phyloP scores from a whole-genome alignment of 1,140 invertebrate species.

The Papilio machaon region DNA sequence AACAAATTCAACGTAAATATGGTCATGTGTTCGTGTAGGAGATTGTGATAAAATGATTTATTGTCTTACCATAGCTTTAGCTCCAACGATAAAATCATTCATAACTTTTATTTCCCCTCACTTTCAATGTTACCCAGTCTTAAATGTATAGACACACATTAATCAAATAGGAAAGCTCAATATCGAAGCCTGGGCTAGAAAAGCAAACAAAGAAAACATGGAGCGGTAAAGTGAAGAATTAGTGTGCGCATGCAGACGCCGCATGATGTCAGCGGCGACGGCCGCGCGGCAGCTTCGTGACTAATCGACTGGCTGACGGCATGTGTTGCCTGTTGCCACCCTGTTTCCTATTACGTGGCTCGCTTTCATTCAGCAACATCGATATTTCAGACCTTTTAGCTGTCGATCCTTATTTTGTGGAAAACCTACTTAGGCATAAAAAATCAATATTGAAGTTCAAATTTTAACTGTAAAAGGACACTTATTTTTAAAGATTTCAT shows the following conservation, averaged over 20 bases:
- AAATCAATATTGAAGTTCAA: no score
- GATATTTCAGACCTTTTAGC: neutral
- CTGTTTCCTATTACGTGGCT: slow-evolving; percentile 13
- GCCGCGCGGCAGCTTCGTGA: slow-evolving; percentile 13
- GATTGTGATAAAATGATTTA: neutral
- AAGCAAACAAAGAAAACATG: slow-evolving; percentile 25
- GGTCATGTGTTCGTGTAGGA: neutral
- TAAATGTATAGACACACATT: neutral
- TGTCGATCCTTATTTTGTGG: neutral
- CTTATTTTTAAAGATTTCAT: no score
- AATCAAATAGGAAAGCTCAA: neutral
- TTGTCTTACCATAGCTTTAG: neutral
- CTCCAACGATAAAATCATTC: slow-evolving; percentile 2
- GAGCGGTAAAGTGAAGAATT: slow-evolving; percentile 27
- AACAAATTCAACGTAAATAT: neutral
- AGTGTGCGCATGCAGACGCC: slow-evolving; percentile 16
- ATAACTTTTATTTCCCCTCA: neutral
- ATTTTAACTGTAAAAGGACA: no score
- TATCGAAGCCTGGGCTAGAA: neutral
- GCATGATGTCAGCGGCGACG: slow-evolving; percentile 25
- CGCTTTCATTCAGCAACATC: neutral
- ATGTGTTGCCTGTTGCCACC: neutral
- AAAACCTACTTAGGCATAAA: no score
- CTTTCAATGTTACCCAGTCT: neutral
- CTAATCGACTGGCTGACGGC: slow-evolving; percentile 1